A percentile compares a stretch with the other conserved stretches of the same genome.
These are phyloP conservation scores for Sitobion miscanthi DNA, from an alignment of 1,140 invertebrate genomes.

Conservation along the genomic window DNA sequence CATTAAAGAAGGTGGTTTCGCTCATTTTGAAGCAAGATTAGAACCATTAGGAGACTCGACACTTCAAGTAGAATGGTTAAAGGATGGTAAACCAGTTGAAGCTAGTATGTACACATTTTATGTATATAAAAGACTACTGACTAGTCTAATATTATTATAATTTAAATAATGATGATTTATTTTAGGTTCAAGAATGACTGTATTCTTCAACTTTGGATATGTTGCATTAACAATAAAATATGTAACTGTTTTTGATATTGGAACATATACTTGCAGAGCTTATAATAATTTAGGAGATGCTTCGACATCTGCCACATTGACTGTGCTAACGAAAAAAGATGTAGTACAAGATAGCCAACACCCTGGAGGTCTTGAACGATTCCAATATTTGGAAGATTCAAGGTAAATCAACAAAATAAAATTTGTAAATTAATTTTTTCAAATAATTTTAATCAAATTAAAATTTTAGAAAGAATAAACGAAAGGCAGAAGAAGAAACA, in stretches of 20 bases:
- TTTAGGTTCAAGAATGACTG: conserved; percentile 84
- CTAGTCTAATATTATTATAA: background rate
- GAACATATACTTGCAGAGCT: conserved; percentile 88
- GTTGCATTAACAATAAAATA: conserved; percentile 95
- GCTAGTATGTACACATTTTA: conserved; percentile 70
- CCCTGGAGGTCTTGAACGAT: conserved; percentile 84
- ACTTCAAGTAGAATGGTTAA: conserved; percentile 93
- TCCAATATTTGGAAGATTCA: conserved; percentile 86
- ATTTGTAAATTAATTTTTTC: background rate
- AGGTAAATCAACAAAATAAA: conserved; percentile 62
- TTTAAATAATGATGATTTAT: conserved; percentile 58
- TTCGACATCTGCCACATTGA: conserved; percentile 85
- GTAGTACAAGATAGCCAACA: conserved; percentile 84
- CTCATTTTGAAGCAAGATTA: conserved; percentile 94
- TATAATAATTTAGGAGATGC: conserved; percentile 88
- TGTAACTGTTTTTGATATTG: conserved; percentile 87
- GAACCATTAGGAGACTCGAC: conserved; percentile 92
- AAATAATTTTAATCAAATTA: background rate
- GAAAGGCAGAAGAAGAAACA: conserved; percentile 73
- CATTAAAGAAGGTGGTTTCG: conserved; percentile 90
- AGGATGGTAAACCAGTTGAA: conserved; percentile 88
- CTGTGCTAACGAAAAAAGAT: conserved; percentile 84
- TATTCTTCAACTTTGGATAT: conserved; percentile 96
- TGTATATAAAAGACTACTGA: background rate
- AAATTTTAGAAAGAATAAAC: conserved; percentile 62